Conservation (phyloP, 2,113 vertebrate genomes). For the Xenotilapia longispinis region DNA sequence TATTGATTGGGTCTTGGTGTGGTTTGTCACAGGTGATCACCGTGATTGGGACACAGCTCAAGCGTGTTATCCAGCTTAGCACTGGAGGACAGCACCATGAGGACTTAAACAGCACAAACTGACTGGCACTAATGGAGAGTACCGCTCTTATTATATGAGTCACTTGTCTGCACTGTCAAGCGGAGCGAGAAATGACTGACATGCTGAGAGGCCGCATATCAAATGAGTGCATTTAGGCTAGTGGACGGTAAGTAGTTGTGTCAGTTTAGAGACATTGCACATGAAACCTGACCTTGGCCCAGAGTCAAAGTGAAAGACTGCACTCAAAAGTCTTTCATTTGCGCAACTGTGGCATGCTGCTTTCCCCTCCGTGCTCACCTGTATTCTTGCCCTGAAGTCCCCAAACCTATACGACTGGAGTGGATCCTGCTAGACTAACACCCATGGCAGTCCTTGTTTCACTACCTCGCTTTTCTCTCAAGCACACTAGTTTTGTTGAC, state of each 20-base stretch:
- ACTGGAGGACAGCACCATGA: slow-evolving; percentile 8
- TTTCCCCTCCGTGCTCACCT: not conserved
- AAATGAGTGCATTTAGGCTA: not conserved
- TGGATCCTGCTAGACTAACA: not conserved
- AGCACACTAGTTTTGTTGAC: not conserved
- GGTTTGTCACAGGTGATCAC: slow-evolving; percentile 68
- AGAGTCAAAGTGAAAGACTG: not conserved
- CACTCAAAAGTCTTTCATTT: not conserved
- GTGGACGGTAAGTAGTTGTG: not conserved
- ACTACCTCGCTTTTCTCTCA: not conserved
- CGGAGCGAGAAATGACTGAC: slow-evolving; percentile 1
- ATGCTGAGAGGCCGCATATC: not conserved
- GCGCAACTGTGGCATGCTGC: not conserved
- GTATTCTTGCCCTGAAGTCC: not conserved
- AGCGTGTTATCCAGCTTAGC: slow-evolving; percentile 40
- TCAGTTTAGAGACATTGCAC: not conserved
- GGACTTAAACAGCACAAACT: slow-evolving; percentile 46
- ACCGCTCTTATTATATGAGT: slow-evolving; percentile 29
- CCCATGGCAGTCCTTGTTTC: not conserved
- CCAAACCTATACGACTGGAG: not conserved
- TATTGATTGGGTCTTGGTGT: slow-evolving; percentile 50
- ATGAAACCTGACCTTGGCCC: not conserved
- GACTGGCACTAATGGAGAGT: slow-evolving; percentile 48
- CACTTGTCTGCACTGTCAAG: slow-evolving; percentile 8
- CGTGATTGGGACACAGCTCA: slow-evolving; percentile 53